phyloP scores from a whole-genome alignment of 2,888 invertebrate species.

The Meloe dianella region DNA sequence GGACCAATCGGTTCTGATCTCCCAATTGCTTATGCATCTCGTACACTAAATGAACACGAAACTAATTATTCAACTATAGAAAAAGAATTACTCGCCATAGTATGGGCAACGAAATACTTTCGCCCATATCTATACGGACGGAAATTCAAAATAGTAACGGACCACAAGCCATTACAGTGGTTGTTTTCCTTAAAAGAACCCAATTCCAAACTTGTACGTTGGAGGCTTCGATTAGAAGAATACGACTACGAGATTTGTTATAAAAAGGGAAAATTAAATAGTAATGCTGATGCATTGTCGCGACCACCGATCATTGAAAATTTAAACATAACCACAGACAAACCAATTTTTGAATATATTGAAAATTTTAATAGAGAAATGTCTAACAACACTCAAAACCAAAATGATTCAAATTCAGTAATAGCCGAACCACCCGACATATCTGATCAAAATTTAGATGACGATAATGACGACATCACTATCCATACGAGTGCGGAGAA shows the following conservation, averaged over 20 bases:
- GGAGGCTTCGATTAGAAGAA: no score
- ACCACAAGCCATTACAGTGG: no score
- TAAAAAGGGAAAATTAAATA: background rate
- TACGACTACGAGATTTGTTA: background rate
- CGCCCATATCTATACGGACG: no score
- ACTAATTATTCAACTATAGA: no score
- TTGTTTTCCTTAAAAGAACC: no score
- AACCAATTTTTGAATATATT: background rate
- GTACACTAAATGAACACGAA: no score
- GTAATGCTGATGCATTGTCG: no score
- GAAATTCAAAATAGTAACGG: no score
- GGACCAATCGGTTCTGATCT: background rate
- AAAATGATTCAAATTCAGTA: background rate
- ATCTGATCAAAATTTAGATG: background rate
- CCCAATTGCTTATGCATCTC: background rate
- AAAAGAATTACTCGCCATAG: no score
- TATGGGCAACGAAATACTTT: no score
- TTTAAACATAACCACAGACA: background rate
- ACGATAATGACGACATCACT: slow-evolving; percentile 5
- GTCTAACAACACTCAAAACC: background rate
- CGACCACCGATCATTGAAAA: background rate
- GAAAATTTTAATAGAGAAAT: background rate
- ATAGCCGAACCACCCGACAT: background rate
- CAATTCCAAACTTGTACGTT: no score
- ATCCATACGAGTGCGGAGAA: slow-evolving; percentile 18